Evolutionary conservation across 2,888 invertebrate genomes (phyloP).

Genomic region (Drosophila incognita): DNA sequence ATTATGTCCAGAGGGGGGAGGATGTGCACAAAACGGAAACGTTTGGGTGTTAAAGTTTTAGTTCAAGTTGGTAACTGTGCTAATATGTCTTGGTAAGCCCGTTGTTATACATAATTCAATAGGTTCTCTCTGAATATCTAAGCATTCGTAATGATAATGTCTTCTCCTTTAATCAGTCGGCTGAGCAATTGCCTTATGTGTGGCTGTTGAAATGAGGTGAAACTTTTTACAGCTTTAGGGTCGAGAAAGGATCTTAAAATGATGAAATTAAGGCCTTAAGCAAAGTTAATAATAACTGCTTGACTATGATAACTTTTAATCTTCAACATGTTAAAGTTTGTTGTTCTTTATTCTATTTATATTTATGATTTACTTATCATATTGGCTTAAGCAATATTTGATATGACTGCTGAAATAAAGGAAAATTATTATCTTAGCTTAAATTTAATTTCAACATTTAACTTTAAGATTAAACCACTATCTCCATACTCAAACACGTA

Average conservation of each 20-base stretch:
- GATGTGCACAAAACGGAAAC: conserved; percentile 9
- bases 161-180: conserved; percentile 33
- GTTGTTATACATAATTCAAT: conserved; percentile 71
- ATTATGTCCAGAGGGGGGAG: background rate
- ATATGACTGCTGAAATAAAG: background rate
- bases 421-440: background rate
- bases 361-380: background rate
- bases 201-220: conserved; percentile 13
- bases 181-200: background rate
- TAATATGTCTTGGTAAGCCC: conserved; percentile 71
- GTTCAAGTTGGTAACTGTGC: conserved; percentile 32
- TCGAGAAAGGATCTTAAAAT: background rate
- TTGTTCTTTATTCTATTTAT: background rate
- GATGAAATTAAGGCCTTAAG: background rate
- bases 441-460: background rate
- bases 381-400: background rate
- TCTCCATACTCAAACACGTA: background rate
- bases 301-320: background rate
- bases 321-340: background rate
- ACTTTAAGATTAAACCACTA: background rate
- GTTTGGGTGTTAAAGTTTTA: conserved; percentile 42
- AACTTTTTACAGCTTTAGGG: background rate
- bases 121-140: conserved; percentile 7
- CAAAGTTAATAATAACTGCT: background rate
- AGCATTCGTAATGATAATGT: conserved; percentile 49